A percentile compares a stretch with the other conserved stretches of the same genome.
phyloP scores from a whole-genome alignment of 2,888 invertebrate species.

The Tetragonisca angustula region DNA sequence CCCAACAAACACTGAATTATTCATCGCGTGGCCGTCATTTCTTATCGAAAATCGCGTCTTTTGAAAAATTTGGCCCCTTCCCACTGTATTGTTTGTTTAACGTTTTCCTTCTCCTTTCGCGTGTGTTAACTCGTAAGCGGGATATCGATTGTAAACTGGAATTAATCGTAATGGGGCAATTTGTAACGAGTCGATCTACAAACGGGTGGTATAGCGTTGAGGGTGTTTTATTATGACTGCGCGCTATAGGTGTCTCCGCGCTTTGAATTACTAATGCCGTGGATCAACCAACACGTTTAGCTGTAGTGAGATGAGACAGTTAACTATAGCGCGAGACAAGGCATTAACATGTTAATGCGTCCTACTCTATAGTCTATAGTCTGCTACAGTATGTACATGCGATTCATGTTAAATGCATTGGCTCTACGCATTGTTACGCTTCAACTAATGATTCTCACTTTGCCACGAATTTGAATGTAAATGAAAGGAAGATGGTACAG shows the following conservation, averaged over 20 bases:
- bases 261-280: conserved; percentile 59
- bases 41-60: neutral
- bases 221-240: conserved; percentile 54
- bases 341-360: conserved; percentile 65
- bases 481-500: conserved; percentile 48
- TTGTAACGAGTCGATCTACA: conserved; percentile 35
- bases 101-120: neutral
- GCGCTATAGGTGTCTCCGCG: conserved; percentile 36
- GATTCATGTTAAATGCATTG: conserved; percentile 62
- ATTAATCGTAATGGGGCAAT: conserved; percentile 26
- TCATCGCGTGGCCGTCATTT: conserved; percentile 4
- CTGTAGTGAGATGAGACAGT: conserved; percentile 53
- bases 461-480: conserved; percentile 53
- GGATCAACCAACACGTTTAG: conserved; percentile 57
- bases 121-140: neutral
- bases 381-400: conserved; percentile 41
- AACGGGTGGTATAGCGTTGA: neutral
- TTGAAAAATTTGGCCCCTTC: neutral
- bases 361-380: conserved; percentile 39
- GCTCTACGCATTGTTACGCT: conserved; percentile 50
- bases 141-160: neutral
- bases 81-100: neutral
- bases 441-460: conserved; percentile 51
- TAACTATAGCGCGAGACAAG: conserved; percentile 58
- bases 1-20: conserved; percentile 32